These are phyloP conservation scores for Chelonoidis abingdonii DNA, from an alignment of 2,113 vertebrate genomes.

Conservation along the genomic window DNA sequence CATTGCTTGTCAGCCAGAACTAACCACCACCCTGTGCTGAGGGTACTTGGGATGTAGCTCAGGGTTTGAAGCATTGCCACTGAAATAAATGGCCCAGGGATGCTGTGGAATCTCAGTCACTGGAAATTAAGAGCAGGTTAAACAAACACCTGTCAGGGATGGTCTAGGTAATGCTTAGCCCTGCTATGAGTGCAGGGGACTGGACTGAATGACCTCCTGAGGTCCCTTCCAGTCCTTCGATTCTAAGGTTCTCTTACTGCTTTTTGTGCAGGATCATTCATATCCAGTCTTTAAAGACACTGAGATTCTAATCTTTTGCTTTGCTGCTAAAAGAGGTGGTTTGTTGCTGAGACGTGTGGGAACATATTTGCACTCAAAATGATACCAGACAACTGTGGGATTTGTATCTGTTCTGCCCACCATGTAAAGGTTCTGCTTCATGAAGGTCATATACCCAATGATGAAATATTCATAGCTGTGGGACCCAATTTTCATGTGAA, in stretches of 20 bases:
- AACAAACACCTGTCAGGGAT: too few species aligned
- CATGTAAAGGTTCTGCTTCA: neutral
- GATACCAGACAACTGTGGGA: neutral
- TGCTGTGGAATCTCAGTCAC: too few species aligned
- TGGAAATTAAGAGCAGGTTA: too few species aligned
- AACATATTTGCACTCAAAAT: neutral
- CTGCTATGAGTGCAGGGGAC: too few species aligned
- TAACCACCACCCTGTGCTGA: neutral
- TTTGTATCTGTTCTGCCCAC: neutral
- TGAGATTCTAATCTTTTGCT: neutral
- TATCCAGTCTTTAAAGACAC: neutral
- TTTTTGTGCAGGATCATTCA: neutral
- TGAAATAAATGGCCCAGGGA: too few species aligned
- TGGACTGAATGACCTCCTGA: too few species aligned
- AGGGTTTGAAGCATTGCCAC: too few species aligned
- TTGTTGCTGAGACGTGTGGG: neutral
- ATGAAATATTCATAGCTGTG: neutral
- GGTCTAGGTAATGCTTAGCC: too few species aligned
- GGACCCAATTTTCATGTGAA: neutral
- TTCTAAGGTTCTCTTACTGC: neutral
- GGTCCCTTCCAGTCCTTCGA: too few species aligned
- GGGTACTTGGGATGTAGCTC: neutral
- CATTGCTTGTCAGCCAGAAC: too few species aligned
- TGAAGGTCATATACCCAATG: neutral
- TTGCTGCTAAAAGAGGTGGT: neutral